A percentile compares a stretch with the other conserved stretches of the same genome.
These are phyloP conservation scores for Melanargia galathea DNA, from an alignment of 2,888 invertebrate genomes.

Conservation along the genomic window DNA sequence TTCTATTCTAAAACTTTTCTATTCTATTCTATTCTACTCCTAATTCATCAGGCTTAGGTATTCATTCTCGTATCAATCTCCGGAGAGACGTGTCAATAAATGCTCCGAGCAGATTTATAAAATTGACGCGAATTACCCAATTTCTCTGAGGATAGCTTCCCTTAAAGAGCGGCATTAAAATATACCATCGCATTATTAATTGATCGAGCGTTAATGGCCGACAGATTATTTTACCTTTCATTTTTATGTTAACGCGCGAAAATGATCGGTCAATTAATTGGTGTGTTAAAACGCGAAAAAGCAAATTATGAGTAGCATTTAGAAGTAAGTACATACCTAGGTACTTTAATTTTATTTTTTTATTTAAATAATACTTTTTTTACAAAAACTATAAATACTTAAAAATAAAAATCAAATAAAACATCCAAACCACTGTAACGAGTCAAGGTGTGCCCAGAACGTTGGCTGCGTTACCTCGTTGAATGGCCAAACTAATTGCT, in stretches of 20 bases:
- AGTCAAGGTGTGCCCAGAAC: no score
- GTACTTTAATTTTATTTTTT: neutral
- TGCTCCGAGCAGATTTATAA: constrained; percentile 39
- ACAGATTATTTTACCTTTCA: constrained; percentile 23
- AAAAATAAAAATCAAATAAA: no score
- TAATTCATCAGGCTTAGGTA: constrained; percentile 29
- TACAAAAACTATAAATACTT: no score
- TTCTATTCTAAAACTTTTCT: no score
- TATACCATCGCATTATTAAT: constrained; percentile 28
- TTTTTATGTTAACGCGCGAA: constrained; percentile 18
- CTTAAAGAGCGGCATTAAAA: constrained; percentile 34
- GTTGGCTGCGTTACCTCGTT: no score
- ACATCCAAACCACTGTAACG: no score
- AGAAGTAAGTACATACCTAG: no score
- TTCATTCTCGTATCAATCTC: constrained; percentile 40
- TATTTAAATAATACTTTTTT: no score
- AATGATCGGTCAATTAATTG: neutral
- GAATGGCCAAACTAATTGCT: no score
- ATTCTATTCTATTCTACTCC: no score
- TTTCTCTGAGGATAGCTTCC: constrained; percentile 40
- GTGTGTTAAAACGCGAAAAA: neutral
- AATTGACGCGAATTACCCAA: constrained; percentile 42
- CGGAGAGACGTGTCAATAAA: constrained; percentile 44
- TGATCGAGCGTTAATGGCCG: constrained; percentile 18
- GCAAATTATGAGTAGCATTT: neutral